phyloP scores from a whole-genome alignment of 2,888 invertebrate genomes.

The Arctia plantaginis region DNA sequence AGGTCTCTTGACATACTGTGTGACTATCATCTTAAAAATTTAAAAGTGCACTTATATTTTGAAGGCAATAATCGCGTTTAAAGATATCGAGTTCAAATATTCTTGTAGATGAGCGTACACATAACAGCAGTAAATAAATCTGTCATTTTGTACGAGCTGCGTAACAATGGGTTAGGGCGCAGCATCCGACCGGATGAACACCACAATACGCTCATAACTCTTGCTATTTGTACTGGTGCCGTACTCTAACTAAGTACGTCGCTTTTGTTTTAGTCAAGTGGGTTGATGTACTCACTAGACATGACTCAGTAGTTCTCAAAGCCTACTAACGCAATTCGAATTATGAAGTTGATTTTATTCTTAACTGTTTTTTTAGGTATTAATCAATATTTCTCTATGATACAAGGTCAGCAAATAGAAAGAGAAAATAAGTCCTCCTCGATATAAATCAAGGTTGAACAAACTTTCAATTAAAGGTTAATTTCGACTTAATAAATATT shows the following conservation, averaged over 20 bases:
- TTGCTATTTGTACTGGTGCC: slow-evolving; percentile 10
- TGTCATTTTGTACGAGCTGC: slow-evolving; percentile 37
- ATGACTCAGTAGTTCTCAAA: neutral
- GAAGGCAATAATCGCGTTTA: neutral
- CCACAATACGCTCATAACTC: slow-evolving; percentile 41
- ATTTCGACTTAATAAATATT: too few relatives aligned
- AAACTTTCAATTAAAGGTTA: neutral
- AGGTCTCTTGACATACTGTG: too few relatives aligned
- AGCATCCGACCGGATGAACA: slow-evolving; percentile 59
- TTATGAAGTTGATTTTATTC: too few relatives aligned
- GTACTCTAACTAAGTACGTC: slow-evolving; percentile 4
- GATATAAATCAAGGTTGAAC: neutral
- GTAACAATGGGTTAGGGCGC: slow-evolving; percentile 64
- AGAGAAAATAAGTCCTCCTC: neutral
- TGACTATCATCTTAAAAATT: too few relatives aligned
- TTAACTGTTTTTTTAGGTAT: too few relatives aligned
- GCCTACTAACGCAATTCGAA: neutral
- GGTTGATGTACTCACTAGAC: neutral
- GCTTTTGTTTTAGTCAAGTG: slow-evolving; percentile 18
- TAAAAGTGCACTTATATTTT: too few relatives aligned
- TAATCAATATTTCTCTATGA: neutral
- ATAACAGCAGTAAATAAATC: slow-evolving; percentile 34
- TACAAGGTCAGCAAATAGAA: neutral
- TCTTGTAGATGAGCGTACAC: slow-evolving; percentile 10
- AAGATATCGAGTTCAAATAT: neutral